Evolutionary conservation across 2,888 invertebrate species (phyloP).

Genomic region (Coelinius sp.): DNA sequence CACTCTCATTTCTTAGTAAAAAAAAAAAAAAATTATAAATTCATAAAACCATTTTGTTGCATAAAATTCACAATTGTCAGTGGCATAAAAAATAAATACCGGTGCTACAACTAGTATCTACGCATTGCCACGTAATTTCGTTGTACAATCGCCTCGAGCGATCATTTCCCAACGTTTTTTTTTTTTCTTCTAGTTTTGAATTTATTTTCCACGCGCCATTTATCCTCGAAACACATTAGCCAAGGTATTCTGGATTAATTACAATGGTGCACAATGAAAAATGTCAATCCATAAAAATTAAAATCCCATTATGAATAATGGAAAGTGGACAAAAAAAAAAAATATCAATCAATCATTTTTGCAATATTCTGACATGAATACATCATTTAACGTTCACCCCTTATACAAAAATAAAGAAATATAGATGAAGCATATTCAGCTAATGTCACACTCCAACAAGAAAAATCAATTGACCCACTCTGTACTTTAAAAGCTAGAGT

Average conservation of each 20-base stretch:
- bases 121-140: not conserved
- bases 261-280: not conserved
- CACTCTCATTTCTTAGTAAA: not conserved
- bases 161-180: conserved; percentile 12
- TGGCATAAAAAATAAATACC: not conserved
- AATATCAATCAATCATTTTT: too few relatives aligned
- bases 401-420: too few relatives aligned
- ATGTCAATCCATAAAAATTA: not conserved
- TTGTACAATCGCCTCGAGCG: not conserved
- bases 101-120: not conserved
- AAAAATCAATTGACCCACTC: conserved; percentile 1
- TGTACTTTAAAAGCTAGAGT: not conserved
- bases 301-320: not conserved
- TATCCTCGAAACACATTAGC: not conserved
- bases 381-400: not conserved
- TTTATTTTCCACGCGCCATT: conserved; percentile 6
- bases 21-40: too few relatives aligned
- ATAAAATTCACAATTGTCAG: not conserved
- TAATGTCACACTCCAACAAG: too few relatives aligned
- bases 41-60: not conserved
- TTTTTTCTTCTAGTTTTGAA: not conserved
- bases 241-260: not conserved
- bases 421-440: not conserved
- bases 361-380: too few relatives aligned
- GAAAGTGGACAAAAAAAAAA: not conserved